Base-by-base conservation (phyloP, 1,140 invertebrate genomes). In the Lutraria rhynchaena region DNA sequence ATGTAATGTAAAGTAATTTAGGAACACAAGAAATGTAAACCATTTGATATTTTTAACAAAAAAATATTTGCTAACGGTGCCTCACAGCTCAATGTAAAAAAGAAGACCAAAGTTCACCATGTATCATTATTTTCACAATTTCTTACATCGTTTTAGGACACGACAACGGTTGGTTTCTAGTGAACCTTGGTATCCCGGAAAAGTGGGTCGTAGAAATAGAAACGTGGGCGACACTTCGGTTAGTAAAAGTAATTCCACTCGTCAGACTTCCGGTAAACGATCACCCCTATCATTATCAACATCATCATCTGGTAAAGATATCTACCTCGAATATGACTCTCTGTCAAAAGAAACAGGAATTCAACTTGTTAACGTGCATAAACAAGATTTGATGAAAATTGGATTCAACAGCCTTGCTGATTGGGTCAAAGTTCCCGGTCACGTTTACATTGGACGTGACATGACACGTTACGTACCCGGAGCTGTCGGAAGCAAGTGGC, bases 371-470 rank as follows among this genome's bases (percentile, higher is more conserved):
- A 77, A 83, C 27, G 73, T 86, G 0, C 74, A 69, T 24, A 80
- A 80, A 51, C 15, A 35, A 55, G 53, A 83, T 9, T 46, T 86
- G 15, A 83, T 75, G 11, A 75, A 82, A 33, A 33, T 73, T 24
- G 83, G 83, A 2, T 82, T 63, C 49, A 83, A 70, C 29, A 81
- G 83, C 41, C 60, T 86, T 9, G 55, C 63, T 22, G 57, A 86
- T 3, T 86, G 85, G 85, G 2, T 83, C 1, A 57, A 44, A 41
- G 29, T 78, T 37, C 77, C 77, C 1, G 73, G 82, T 44, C 58
- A 86, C 53, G 33, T 86, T 0, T 86, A 86, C 49, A 86, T 86
- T 29, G 85, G 85, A 11, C 61, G 85, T 3, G 35, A 84, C 49
- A 85, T 83, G 83, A 82, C 81, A 0, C 55, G 53, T n/a, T 86